These are phyloP conservation scores for Bombus polaris DNA, from an alignment of 1,140 invertebrate species.

Conservation along the genomic window DNA sequence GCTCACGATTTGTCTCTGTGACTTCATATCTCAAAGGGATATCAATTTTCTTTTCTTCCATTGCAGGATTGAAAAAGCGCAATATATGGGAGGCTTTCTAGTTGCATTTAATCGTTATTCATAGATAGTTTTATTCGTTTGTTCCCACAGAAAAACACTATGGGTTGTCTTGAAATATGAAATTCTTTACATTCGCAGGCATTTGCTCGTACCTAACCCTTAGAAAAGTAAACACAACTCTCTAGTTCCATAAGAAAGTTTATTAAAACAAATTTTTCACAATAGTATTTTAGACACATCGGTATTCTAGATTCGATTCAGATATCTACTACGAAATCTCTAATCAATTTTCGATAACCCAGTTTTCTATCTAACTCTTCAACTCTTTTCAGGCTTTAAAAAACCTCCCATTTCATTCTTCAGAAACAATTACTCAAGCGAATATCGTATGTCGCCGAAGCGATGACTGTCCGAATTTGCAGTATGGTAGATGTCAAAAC, in stretches of 20 bases:
- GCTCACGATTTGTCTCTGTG: neutral
- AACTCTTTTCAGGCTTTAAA: neutral
- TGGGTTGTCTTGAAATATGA: neutral
- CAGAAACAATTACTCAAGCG: neutral
- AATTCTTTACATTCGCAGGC: neutral
- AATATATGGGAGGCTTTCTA: neutral
- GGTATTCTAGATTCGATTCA: neutral
- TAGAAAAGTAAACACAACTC: neutral
- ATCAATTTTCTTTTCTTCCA: slow-evolving; percentile 15
- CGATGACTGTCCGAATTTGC: neutral
- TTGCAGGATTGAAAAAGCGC: slow-evolving; percentile 56
- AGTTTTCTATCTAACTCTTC: neutral
- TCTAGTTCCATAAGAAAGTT: neutral
- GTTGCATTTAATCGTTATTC: slow-evolving; percentile 15
- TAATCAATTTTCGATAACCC: neutral
- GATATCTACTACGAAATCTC: neutral
- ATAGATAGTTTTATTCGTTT: slow-evolving; percentile 2
- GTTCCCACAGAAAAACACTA: neutral
- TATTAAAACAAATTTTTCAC: neutral
- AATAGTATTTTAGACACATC: neutral
- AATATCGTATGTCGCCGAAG: neutral
- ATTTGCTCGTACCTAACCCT: neutral
- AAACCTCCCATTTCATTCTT: neutral
- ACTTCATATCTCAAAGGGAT: slow-evolving; percentile 40
- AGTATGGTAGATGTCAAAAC: slow-evolving; percentile 3